Base-by-base conservation (phyloP, 2,113 vertebrate species). In the Platichthys flesus region DNA sequence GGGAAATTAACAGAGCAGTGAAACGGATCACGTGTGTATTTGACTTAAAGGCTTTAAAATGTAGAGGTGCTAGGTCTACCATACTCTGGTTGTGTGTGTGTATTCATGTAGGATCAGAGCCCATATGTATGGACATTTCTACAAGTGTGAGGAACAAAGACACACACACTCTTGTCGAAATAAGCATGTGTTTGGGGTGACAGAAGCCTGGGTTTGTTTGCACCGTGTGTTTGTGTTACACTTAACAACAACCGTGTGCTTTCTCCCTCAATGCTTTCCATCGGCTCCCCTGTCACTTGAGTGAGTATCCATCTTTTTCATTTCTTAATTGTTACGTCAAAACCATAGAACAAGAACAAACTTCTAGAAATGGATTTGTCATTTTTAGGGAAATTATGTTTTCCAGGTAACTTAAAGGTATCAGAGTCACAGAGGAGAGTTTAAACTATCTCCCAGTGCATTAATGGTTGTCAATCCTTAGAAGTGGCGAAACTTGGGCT, bases 211-310 rank as follows among this genome's bases (percentile, higher is more conserved):
- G 69, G 71, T 72, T 78, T 79, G 82, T 83, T 82, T 20, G 45
- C 86, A 84, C 57, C 73, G 59, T 72, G 81, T 77, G 83, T 86
- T 76, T 85, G 85, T 89, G 81, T 91, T 95, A 58, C 84, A 79
- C 82, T 86, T 84, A 84, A 88, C 93, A 95, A 93, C 93, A 95
- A 93, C 93, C 94, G 92, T 95, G 92, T 96, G 94, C 89, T 96
- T 9, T 96, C 95, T 93, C 93, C 91, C 95, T 93, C 96, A 96
- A 96, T 97, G 96, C 96, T 95, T 97, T 95, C 96, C 96, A 93
- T 92, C 95, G 91, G 94, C 93, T 89, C 75, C 93, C 91, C 93
- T 93, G 79, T 92, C 95, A 95, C 93, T 93, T 73, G 95, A 94
- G 97, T 99, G 96, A 98, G 97, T 98, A 97, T 96, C 82, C 86